These are phyloP conservation scores for Zaprionus bogoriensis DNA, from an alignment of 2,888 invertebrate genomes.

Conservation along the genomic window DNA sequence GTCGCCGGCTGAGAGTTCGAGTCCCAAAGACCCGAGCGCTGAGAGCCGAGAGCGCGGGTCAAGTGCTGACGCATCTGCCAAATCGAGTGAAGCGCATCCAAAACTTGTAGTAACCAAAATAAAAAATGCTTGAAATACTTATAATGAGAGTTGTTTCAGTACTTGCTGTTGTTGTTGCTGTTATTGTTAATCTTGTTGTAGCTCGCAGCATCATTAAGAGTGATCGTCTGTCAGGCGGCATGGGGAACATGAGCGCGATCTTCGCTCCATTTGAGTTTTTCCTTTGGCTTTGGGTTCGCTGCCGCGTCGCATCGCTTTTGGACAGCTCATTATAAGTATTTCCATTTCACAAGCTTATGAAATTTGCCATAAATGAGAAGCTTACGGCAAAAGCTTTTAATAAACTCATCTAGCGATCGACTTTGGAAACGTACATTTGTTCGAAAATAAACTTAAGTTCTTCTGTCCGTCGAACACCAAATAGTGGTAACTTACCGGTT, in stretches of 20 bases:
- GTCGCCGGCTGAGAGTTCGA: slow-evolving; percentile 1
- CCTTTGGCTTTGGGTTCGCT: slow-evolving; percentile 15
- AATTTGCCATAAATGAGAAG: slow-evolving; percentile 46
- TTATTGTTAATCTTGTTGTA: slow-evolving; percentile 25
- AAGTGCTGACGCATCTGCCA: slow-evolving; percentile 76
- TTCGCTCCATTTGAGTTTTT: slow-evolving; percentile 53
- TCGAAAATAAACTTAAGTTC: neutral
- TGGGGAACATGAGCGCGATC: slow-evolving; percentile 59
- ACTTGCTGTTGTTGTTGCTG: slow-evolving; percentile 13
- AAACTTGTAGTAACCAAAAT: slow-evolving; percentile 65
- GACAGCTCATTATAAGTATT: slow-evolving; percentile 43
- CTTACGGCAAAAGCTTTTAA: neutral
- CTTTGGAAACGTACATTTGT: too few species aligned
- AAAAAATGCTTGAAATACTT: slow-evolving; percentile 55
- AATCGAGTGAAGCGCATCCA: slow-evolving; percentile 73
- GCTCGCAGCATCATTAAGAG: slow-evolving; percentile 76
- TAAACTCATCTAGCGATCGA: too few species aligned
- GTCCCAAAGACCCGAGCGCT: neutral
- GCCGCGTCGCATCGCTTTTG: slow-evolving; percentile 15
- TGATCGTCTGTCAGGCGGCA: slow-evolving; percentile 72
- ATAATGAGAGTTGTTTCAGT: slow-evolving; percentile 67
- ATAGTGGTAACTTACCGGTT: too few species aligned
- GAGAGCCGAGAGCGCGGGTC: slow-evolving; percentile 53
- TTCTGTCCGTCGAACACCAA: too few species aligned
- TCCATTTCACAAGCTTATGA: slow-evolving; percentile 35